phyloP scores from a whole-genome alignment of 2,888 invertebrate genomes.

The Drosophila kanekoi region DNA sequence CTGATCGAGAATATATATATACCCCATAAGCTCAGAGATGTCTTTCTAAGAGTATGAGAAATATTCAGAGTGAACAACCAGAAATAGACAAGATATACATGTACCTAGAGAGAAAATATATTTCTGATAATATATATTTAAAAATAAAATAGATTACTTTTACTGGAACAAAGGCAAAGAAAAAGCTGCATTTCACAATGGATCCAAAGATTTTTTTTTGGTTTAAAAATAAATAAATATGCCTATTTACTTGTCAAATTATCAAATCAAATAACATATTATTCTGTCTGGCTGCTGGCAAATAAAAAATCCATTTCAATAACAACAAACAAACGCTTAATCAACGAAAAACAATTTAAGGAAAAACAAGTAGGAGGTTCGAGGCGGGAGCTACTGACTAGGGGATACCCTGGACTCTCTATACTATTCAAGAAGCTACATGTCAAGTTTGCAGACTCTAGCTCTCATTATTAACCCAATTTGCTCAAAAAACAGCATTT shows the following conservation, averaged over 20 bases:
- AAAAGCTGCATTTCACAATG: constrained; percentile 15
- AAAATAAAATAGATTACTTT: not conserved
- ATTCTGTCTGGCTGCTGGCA: constrained; percentile 23
- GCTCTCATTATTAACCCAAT: too few species aligned
- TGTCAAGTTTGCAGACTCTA: too few species aligned
- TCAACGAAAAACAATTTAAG: constrained; percentile 42
- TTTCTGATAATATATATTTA: not conserved
- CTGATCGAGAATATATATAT: too few species aligned
- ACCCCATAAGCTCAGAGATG: too few species aligned
- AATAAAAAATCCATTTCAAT: constrained; percentile 26
- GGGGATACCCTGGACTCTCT: too few species aligned
- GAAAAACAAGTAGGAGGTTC: too few species aligned
- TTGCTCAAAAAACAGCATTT: too few species aligned
- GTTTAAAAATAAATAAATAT: constrained; percentile 1
- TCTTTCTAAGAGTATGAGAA: not conserved
- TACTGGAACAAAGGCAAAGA: constrained; percentile 25
- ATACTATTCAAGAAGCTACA: too few species aligned
- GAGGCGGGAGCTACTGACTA: too few species aligned
- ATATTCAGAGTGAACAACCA: too few species aligned
- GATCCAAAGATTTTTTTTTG: too few species aligned
- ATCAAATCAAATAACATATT: constrained; percentile 16
- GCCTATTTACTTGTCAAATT: not conserved
- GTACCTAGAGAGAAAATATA: not conserved
- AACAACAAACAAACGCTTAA: constrained; percentile 34
- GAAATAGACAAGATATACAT: constrained; percentile 60